Conservation (phyloP, 2,888 invertebrate genomes). For the Eristalis arbustorum region DNA sequence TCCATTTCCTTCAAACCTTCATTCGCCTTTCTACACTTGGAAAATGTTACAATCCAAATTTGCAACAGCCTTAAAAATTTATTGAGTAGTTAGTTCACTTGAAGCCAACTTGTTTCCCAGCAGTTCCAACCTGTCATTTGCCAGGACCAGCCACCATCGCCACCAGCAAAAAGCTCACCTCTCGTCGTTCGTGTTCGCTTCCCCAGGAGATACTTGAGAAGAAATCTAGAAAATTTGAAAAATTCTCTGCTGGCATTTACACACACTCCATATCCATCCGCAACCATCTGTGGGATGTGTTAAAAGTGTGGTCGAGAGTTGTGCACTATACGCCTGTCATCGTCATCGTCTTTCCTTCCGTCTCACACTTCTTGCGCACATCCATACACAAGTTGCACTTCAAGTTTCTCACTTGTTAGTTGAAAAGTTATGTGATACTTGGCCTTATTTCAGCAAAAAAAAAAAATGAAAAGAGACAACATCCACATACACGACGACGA, state of each 20-base stretch:
- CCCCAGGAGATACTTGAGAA: not conserved
- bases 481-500: not conserved
- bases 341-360: constrained; percentile 17
- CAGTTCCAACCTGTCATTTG: not conserved
- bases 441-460: constrained; percentile 49
- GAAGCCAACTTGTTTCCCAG: not conserved
- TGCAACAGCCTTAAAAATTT: not conserved
- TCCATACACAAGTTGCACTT: constrained; percentile 23
- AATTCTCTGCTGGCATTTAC: constrained; percentile 1
- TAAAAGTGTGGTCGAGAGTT: constrained; percentile 46
- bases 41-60: too few relatives aligned
- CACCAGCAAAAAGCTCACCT: too few relatives aligned
- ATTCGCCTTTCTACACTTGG: too few relatives aligned
- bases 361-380: constrained; percentile 20
- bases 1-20: too few relatives aligned
- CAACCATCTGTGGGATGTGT: constrained; percentile 24
- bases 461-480: constrained; percentile 8
- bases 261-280: not conserved
- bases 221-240: constrained; percentile 11
- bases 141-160: not conserved
- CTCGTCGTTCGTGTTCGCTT: too few relatives aligned
- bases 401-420: constrained; percentile 56
- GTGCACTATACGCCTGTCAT: constrained; percentile 23
- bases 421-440: constrained; percentile 61
- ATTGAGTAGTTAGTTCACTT: not conserved